Conservation (phyloP, 2,888 invertebrate species). For the Eilema sororculum region DNA sequence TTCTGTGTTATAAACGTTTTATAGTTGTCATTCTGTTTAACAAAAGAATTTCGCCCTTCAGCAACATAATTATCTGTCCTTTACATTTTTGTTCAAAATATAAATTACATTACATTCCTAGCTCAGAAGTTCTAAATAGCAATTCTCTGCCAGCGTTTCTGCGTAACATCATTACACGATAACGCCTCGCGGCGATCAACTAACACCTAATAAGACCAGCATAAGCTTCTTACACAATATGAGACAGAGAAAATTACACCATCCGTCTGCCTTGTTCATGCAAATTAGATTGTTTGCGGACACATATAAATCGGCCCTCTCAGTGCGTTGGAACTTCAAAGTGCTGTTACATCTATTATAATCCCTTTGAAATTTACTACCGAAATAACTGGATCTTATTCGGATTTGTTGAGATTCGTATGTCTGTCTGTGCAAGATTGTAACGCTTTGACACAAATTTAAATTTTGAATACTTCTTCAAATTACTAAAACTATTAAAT, state of each 20-base stretch:
- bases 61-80: neutral
- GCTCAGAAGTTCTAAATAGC: constrained; percentile 6
- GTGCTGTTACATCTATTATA: constrained; percentile 51
- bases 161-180: constrained; percentile 29
- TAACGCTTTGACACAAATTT: neutral
- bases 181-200: constrained; percentile 44
- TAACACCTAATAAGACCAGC: constrained; percentile 49
- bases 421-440: constrained; percentile 8
- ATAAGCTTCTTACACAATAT: constrained; percentile 63
- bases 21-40: neutral
- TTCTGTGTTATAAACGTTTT: too few relatives aligned
- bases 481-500: too few relatives aligned
- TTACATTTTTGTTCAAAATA: neutral
- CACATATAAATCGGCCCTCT: constrained; percentile 68
- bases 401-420: constrained; percentile 18
- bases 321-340: constrained; percentile 58
- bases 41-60: neutral
- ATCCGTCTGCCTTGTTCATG: constrained; percentile 70
- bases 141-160: constrained; percentile 2
- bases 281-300: constrained; percentile 75
- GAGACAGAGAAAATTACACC: constrained; percentile 70
- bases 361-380: constrained; percentile 52
- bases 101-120: neutral
- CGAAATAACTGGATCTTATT: constrained; percentile 38
- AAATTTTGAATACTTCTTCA: too few relatives aligned